A percentile compares a stretch with the other conserved stretches of the same genome.
phyloP scores from a whole-genome alignment of 2,888 invertebrate species.

The Acanthosepion lycidas region DNA sequence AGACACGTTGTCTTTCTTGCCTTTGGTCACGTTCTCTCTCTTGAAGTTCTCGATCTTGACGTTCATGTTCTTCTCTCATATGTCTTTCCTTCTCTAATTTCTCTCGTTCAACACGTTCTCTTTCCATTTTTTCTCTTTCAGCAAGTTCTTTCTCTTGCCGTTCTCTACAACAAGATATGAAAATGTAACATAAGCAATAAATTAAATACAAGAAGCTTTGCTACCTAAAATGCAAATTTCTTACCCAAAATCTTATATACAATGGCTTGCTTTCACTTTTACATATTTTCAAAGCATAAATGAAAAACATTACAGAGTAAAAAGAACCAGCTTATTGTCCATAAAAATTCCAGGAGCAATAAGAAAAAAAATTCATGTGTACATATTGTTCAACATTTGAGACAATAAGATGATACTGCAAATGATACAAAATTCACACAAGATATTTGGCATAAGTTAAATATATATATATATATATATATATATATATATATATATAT shows the following conservation, averaged over 20 bases:
- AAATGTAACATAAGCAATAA: neutral
- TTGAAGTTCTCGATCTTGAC: slow-evolving; percentile 77
- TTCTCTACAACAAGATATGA: neutral
- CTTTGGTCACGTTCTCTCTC: slow-evolving; percentile 62
- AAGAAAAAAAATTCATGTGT: neutral
- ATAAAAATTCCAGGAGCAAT: neutral
- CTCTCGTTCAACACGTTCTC: slow-evolving; percentile 62
- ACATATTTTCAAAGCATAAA: neutral
- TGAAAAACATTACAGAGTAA: neutral
- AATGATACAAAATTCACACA: neutral
- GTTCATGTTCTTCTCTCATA: slow-evolving; percentile 72
- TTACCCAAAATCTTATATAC: neutral
- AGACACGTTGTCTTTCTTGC: slow-evolving; percentile 54
- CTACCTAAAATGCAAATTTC: neutral
- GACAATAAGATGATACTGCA: neutral
- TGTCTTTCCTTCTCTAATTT: slow-evolving; percentile 76
- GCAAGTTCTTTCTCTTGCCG: slow-evolving; percentile 64
- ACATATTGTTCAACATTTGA: neutral
- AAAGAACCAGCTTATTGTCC: neutral
- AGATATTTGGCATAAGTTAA: neutral
- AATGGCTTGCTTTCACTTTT: slow-evolving; percentile 43
- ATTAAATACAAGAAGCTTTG: neutral
- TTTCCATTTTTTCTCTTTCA: slow-evolving; percentile 54
- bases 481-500: too few relatives aligned
- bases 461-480: too few relatives aligned